phyloP scores from a whole-genome alignment of 2,113 vertebrate genomes.

The Scophthalmus maximus region DNA sequence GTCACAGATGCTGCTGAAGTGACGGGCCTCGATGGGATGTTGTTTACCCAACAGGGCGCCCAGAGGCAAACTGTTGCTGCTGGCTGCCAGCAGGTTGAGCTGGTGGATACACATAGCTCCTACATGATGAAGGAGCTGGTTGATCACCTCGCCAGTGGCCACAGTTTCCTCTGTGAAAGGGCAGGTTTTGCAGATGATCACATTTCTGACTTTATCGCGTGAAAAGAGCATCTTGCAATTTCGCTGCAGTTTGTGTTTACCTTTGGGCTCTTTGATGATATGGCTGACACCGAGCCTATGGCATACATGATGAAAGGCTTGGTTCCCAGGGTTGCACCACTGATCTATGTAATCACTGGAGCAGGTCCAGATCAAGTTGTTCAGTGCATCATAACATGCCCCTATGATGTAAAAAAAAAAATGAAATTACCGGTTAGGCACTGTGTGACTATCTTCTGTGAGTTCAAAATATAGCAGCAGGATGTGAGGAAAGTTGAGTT shows the following conservation, averaged over 20 bases:
- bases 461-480: neutral
- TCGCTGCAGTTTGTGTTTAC: conserved; percentile 69
- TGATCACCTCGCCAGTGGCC: conserved; percentile 94
- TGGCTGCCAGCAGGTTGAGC: conserved; percentile 93
- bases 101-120: conserved; percentile 99
- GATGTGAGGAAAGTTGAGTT: conserved; percentile 56
- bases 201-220: neutral
- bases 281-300: conserved; percentile 96
- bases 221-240: neutral
- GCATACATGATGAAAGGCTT: conserved; percentile 98
- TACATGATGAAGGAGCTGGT: conserved; percentile 96
- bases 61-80: conserved; percentile 87
- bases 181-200: conserved; percentile 9
- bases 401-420: conserved; percentile 81
- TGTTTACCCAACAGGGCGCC: conserved; percentile 93
- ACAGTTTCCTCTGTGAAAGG: conserved; percentile 89
- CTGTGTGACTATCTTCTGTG: neutral
- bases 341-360: conserved; percentile 99
- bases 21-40: conserved; percentile 94
- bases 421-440: neutral
- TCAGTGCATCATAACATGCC: conserved; percentile 95
- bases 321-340: conserved; percentile 98
- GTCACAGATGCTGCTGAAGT: conserved; percentile 97
- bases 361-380: conserved; percentile 98
- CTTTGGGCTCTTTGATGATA: conserved; percentile 93